Conservation (phyloP, 2,888 invertebrate genomes). For the Osmoderma eremita region DNA sequence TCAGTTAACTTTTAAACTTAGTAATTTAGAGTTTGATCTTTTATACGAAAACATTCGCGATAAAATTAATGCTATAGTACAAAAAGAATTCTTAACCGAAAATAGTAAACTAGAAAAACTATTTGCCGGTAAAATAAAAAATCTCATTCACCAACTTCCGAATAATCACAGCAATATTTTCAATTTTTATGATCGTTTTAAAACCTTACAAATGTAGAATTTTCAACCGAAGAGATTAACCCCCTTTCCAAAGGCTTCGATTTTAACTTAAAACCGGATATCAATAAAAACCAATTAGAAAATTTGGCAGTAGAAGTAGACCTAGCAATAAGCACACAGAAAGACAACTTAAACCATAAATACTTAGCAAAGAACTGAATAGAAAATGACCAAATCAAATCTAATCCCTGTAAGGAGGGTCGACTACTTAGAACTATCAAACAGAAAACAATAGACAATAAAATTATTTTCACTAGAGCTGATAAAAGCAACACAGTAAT, state of each 20-base stretch:
- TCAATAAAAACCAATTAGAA: background rate
- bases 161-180: background rate
- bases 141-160: background rate
- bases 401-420: background rate
- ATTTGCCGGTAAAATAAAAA: background rate
- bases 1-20: background rate
- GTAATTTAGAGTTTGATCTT: slow-evolving; percentile 3
- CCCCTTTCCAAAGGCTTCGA: background rate
- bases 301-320: background rate
- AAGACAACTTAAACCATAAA: background rate
- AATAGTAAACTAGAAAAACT: background rate
- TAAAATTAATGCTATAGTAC: background rate
- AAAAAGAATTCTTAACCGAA: background rate
- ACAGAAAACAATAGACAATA: slow-evolving; percentile 4
- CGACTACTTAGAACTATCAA: background rate
- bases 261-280: background rate
- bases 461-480: slow-evolving; percentile 10
- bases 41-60: background rate
- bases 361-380: slow-evolving; percentile 1
- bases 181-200: background rate
- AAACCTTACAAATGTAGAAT: background rate
- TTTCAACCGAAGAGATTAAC: background rate
- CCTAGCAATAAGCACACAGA: background rate
- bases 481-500: slow-evolving; percentile 16
- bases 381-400: background rate